A percentile compares a stretch with the other conserved stretches of the same genome.
These are phyloP conservation scores for Mionectes macconnelli DNA, from an alignment of 2,113 vertebrate genomes.

Conservation along the genomic window DNA sequence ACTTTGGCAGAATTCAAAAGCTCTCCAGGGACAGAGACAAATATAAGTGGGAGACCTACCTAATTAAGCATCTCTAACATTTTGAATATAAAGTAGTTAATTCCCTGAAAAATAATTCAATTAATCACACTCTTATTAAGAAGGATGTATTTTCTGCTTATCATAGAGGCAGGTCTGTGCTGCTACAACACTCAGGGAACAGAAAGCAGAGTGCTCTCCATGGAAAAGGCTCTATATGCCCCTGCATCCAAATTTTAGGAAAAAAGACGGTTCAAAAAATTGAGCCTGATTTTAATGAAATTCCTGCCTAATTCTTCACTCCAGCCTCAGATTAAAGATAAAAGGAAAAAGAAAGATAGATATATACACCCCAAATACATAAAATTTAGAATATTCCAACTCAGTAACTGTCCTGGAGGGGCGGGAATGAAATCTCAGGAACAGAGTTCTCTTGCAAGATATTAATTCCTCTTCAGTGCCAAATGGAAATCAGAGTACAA, in stretches of 20 bases:
- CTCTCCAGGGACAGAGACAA: not conserved
- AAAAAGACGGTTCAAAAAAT: not conserved
- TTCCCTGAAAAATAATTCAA: slow-evolving; percentile 44
- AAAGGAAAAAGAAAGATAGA: not conserved
- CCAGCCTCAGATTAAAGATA: not conserved
- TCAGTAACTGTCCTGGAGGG: not conserved
- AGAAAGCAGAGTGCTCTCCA: not conserved
- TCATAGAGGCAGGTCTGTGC: fast-evolving
- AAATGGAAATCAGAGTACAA: not conserved
- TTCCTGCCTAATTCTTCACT: not conserved
- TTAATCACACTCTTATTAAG: slow-evolving; percentile 33
- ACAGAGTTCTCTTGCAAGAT: not conserved
- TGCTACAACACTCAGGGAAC: not conserved
- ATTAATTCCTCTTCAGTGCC: not conserved
- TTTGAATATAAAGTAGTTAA: slow-evolving; percentile 22
- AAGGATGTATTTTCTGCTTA: not conserved
- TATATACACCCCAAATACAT: not conserved
- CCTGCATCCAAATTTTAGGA: not conserved
- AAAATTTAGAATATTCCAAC: not conserved
- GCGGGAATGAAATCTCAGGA: not conserved
- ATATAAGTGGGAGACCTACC: slow-evolving; percentile 2
- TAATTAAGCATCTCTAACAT: slow-evolving; percentile 31
- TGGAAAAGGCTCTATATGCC: not conserved
- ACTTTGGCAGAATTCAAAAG: not conserved
- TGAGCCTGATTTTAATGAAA: not conserved